A percentile compares a stretch with the other conserved stretches of the same genome.
phyloP scores from a whole-genome alignment of 2,113 vertebrate genomes.

The Microcebus ravelobensis region DNA sequence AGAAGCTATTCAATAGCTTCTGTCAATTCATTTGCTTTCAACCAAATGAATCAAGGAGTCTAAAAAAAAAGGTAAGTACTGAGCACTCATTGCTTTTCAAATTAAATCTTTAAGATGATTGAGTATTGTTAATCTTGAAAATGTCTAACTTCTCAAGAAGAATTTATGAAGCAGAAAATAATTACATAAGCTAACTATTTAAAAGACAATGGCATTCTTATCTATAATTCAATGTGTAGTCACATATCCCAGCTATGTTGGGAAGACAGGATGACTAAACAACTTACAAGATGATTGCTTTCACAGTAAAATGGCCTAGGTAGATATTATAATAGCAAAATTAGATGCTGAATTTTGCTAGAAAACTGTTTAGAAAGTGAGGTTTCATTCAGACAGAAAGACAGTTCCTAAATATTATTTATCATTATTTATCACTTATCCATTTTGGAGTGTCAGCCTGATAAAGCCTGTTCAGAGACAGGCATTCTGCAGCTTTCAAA shows the following conservation, averaged over 20 bases:
- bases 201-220: background rate
- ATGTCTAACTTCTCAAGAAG: background rate
- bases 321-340: background rate
- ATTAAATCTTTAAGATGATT: background rate
- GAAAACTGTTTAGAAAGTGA: background rate
- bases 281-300: accelerated
- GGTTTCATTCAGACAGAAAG: background rate
- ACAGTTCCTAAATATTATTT: background rate
- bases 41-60: background rate
- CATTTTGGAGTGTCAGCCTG: background rate
- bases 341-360: background rate
- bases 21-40: background rate
- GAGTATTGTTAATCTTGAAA: conserved; percentile 1
- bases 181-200: background rate
- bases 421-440: background rate
- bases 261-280: background rate
- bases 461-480: background rate
- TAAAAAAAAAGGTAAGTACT: background rate
- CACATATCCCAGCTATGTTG: background rate
- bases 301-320: accelerated
- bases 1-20: background rate
- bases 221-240: too few species aligned
- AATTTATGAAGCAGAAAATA: conserved; percentile 1
- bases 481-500: background rate
- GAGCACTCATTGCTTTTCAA: background rate